Conservation (phyloP, 2,888 invertebrate species). For the Cheilosia soror region DNA sequence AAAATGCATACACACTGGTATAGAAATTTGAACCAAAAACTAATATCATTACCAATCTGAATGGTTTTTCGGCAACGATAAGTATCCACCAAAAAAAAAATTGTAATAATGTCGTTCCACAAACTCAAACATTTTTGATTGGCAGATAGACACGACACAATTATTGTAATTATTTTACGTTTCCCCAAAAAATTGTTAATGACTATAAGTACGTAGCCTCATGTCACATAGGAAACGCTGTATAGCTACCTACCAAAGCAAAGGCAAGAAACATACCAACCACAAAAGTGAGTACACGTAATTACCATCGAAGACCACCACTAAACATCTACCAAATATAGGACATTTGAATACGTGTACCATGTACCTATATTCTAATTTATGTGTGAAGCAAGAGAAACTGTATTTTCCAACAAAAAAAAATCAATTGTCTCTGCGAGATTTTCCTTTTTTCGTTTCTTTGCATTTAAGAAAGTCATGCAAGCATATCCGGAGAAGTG, state of each 20-base stretch:
- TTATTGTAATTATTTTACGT: constrained; percentile 66
- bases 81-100: constrained; percentile 22
- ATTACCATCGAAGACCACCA: constrained; percentile 35
- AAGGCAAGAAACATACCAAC: constrained; percentile 1
- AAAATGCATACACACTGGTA: neutral
- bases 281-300: constrained; percentile 28
- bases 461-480: constrained; percentile 49
- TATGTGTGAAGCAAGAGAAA: constrained; percentile 30
- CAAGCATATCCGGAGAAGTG: constrained; percentile 51
- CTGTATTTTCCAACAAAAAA: constrained; percentile 13
- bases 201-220: constrained; percentile 4
- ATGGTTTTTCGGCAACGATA: constrained; percentile 43
- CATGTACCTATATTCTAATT: constrained; percentile 7
- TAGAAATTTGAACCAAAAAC: neutral
- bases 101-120: constrained; percentile 59
- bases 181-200: constrained; percentile 50
- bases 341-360: constrained; percentile 44
- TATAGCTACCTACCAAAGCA: constrained; percentile 8
- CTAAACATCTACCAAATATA: constrained; percentile 12
- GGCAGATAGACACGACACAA: constrained; percentile 62
- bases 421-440: constrained; percentile 32
- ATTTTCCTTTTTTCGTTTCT: constrained; percentile 21
- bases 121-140: constrained; percentile 65
- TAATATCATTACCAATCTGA: constrained; percentile 18
- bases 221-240: constrained; percentile 16